A percentile compares a stretch with the other conserved stretches of the same genome.
These are phyloP conservation scores for Erinaceus europaeus DNA, from an alignment of 2,113 vertebrate species.

Conservation along the genomic window DNA sequence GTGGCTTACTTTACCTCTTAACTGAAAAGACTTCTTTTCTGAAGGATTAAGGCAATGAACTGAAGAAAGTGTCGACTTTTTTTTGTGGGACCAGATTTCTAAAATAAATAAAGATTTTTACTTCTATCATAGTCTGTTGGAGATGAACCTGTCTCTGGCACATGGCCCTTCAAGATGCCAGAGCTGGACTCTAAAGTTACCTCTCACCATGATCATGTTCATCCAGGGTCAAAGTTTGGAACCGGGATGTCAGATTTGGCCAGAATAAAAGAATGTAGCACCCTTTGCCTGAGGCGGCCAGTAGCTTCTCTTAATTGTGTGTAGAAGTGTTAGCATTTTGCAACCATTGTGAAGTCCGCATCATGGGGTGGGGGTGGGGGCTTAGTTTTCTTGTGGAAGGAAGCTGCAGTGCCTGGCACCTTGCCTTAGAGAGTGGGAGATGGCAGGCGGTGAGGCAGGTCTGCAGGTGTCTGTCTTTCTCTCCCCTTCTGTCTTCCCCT, in stretches of 20 bases:
- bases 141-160: conserved; percentile 26
- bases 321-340: no score
- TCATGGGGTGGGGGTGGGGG: no score
- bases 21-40: conserved; percentile 1
- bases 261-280: not conserved
- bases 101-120: conserved; percentile 69
- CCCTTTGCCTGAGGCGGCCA: not conserved
- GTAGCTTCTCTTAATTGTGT: not conserved
- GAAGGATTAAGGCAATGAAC: conserved; percentile 42
- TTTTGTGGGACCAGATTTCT: conserved; percentile 64
- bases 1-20: conserved; percentile 33
- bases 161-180: not conserved
- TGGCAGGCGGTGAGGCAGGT: no score
- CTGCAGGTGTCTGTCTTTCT: no score
- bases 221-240: not conserved
- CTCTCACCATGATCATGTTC: fast-evolving
- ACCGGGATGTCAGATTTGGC: not conserved
- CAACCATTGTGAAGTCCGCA: no score
- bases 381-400: not conserved
- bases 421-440: no score
- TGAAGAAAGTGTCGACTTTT: not conserved
- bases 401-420: not conserved
- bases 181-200: not conserved
- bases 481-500: no score
- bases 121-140: conserved; percentile 67